Evolutionary conservation across 2,888 invertebrate genomes (phyloP), one percentile per base, ranked within the genome.

Genomic region (Cremastobaeus sp.): DNA sequence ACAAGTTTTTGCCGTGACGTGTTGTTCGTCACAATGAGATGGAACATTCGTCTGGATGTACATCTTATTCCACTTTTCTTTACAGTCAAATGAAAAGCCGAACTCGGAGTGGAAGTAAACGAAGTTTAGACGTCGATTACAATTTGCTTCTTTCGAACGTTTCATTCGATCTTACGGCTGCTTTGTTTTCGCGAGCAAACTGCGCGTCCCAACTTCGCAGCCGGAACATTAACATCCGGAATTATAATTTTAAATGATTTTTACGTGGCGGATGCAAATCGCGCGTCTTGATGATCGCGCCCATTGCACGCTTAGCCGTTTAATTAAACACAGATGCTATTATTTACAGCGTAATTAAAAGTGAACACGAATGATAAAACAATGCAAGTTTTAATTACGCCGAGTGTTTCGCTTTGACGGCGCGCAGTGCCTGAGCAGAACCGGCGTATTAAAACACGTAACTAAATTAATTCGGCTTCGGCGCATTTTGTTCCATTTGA

Each of bases 81-180:
- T 21, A 21, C 9, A 34, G 43, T n/a, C 45, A 37, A 28, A 52
- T 35, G 25, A 48, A 48, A 68, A 48, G 43, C 41, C 30, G 6
- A 52, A 11, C 37, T 8, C 21, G 15, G 37, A 45, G 50, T 52
- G 37, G 60, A 45, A 35, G 60, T 37, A 69, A 69, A 69, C 69
- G 59, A 69, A 60, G 69, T 69, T 69, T 69, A 37, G 54, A 45
- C 60, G 60, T 69, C 69, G 69, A 69, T 69, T 60, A 60, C 69
- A 69, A 43, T 69, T 69, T 69, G 54, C 54, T 45, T 20, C 43
- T 14, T 62, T 30, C 48, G 25, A 70, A 62, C 20, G 48, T 55
- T 70, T 55, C 55, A 70, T 55, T 50, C 55, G 62, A 28, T 34
- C 17, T 41, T 39, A 54, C 52, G 32, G 48, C 41, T 55, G 34